phyloP scores from a whole-genome alignment of 37 sponge, comb jelly and placozoan species.

The Dysidea cf. avara region DNA sequence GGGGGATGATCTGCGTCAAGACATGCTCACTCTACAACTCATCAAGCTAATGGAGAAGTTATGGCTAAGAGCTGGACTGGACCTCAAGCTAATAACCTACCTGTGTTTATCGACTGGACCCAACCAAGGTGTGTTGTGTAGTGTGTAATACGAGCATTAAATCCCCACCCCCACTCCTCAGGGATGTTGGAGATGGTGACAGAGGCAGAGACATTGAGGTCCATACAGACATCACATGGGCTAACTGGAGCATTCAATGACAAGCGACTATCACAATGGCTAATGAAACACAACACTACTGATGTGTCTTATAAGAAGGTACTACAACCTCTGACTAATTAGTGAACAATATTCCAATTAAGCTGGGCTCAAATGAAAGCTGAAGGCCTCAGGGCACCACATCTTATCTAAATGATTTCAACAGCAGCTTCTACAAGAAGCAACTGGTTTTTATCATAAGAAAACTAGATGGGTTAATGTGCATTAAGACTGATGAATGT shows the following conservation, averaged over 20 bases:
- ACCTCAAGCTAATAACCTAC: constrained; percentile 84
- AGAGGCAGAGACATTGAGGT: constrained; percentile 73
- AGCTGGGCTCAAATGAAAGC: no score
- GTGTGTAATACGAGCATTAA: neutral
- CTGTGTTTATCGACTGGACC: constrained; percentile 69
- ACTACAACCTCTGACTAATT: neutral
- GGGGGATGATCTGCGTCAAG: constrained; percentile 89
- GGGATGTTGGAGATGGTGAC: constrained; percentile 80
- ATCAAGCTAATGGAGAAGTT: constrained; percentile 79
- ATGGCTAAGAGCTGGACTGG: constrained; percentile 79
- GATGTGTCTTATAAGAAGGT: constrained; percentile 69
- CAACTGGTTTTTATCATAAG: no score
- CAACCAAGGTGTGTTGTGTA: constrained; percentile 51
- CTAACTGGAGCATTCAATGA: constrained; percentile 88
- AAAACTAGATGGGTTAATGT: no score
- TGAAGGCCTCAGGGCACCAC: no score
- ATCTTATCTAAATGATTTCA: no score
- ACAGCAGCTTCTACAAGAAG: no score
- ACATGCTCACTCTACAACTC: constrained; percentile 76
- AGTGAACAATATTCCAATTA: neutral
- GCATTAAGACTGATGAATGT: no score
- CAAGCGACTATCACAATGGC: constrained; percentile 80
- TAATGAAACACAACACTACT: constrained; percentile 83
- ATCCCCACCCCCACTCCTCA: neutral
- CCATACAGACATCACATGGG: constrained; percentile 85